Evolutionary conservation across 2,888 invertebrate species (phyloP), one percentile per base, ranked within the genome.

Genomic region (Heliconius erato): DNA sequence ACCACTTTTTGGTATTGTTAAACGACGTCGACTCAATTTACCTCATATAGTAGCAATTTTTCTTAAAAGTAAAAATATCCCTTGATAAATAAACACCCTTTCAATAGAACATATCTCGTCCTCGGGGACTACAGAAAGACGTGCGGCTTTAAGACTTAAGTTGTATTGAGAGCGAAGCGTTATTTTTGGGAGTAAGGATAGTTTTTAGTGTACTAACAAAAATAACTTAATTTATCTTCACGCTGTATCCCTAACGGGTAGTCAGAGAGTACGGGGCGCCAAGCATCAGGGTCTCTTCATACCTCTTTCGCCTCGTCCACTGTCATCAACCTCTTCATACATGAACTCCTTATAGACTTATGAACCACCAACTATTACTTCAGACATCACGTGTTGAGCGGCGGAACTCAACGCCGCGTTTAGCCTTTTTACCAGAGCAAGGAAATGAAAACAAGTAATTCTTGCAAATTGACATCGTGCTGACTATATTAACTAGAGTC

Each of bases 41-140:
- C 23, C 32, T 80, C 59, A 69, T 16, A 69, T 35, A 65, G n/a
- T 16, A 80, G 67, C 65, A 78, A 80, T 83, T 67, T 82, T 14
- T 80, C 69, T 74, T 67, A 80, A 80, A 83, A 82, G 74, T 26
- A 68, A 63, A 71, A 80, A 82, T 82, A 79, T 79, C 79, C 80
- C 80, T 85, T 79, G 80, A 79, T 83, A 84, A 82, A 85, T 86
- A 86, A 86, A 84, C 84, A 86, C 84, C 85, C 84, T 86, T 85
- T 85, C 84, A 86, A 85, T 84, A 85, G 79, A 81, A 83, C 83
- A 86, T 84, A 82, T 82, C 85, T 84, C 81, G 81, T 84, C 85
- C 84, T 78, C 69, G 44, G 82, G 83, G 83, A 86, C 81, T 85
- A 81, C 68, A 63, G 79, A 65, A 71, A 76, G 26, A 83, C 81